Base-by-base conservation (phyloP, 2,797 vertebrate species). In the Oophaga sylvatica region DNA sequence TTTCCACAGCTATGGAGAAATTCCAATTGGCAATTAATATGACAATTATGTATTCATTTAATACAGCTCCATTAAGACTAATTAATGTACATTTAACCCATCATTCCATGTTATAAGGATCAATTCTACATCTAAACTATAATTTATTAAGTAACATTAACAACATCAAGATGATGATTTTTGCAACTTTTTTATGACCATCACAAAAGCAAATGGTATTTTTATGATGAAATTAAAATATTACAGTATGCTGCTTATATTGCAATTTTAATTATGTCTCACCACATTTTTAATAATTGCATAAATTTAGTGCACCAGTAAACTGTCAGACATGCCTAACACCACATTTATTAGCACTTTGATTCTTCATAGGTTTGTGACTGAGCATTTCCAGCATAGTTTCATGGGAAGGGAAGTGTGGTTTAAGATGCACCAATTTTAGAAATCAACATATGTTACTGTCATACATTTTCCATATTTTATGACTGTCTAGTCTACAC, bases 41-140 rank as follows among this genome's bases (percentile, higher is more conserved):
- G 63, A 48, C 83, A 77, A 85, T 86, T 80, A 86, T 29, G 85
- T 80, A 53, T 19, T 70, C 53, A 81, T 71, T 86, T 81, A 86
- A 19, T 60, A 70, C 41, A 81, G 56, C 22, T 81, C 85, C 77
- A 86, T 86, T 86, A 86, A 71, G 53, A 70, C 65, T 59, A 80
- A 80, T 80, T 86, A 86, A 86, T 68, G 70, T 71, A 26, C 31
- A 48, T 41, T 60, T 45, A 80, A 59, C 48, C 53, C n/a, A 80
- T 65, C 59, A 78, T 85, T 84, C 53, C 31, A 73, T 86, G 80
- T 86, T 80, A 70, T 71, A 59, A 31, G 53, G 15, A 80, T 86
- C 67, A 56, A 80, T 11, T 71, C 20, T 73, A 31, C 22, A 62
- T n/a, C 22, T 45, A 76, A 77, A 77, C 26, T 59, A 3, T 71